Evolutionary conservation across 2,888 invertebrate genomes (phyloP).

Genomic region (Mongoloraphidia duomilia): DNA sequence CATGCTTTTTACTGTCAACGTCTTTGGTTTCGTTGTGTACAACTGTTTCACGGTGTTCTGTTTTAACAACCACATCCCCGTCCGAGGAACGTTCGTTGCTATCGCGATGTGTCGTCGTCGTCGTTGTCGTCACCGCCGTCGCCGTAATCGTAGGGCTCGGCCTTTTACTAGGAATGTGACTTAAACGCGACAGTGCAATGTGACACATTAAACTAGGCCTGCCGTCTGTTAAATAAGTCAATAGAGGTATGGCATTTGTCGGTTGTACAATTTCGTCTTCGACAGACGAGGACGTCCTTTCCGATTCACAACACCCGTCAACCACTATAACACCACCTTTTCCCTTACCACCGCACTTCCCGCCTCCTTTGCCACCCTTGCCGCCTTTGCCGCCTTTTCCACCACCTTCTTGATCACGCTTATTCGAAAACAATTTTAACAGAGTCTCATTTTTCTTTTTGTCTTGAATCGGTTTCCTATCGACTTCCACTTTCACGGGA

Average conservation of each 20-base stretch:
- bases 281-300: conserved; percentile 28
- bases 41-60: conserved; percentile 11
- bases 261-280: conserved; percentile 26
- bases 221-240: conserved; percentile 20
- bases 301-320: conserved; percentile 36
- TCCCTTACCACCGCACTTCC: conserved; percentile 25
- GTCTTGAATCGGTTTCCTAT: conserved; percentile 41
- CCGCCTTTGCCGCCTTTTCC: conserved; percentile 51
- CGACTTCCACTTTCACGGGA: conserved; percentile 27
- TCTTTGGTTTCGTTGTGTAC: conserved; percentile 7
- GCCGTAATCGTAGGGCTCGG: conserved; percentile 19
- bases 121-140: conserved; percentile 26
- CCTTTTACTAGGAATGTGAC: conserved; percentile 13
- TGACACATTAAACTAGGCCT: conserved; percentile 19
- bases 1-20: conserved; percentile 7
- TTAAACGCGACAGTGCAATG: conserved; percentile 13
- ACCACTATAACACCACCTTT: conserved; percentile 61
- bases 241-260: conserved; percentile 20
- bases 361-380: conserved; percentile 38
- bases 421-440: conserved; percentile 44
- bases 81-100: conserved; percentile 1
- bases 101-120: conserved; percentile 19
- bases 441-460: conserved; percentile 58
- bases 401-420: conserved; percentile 43
- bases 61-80: conserved; percentile 9